phyloP scores from a whole-genome alignment of 1,140 invertebrate species.

The Prorops nasuta region DNA sequence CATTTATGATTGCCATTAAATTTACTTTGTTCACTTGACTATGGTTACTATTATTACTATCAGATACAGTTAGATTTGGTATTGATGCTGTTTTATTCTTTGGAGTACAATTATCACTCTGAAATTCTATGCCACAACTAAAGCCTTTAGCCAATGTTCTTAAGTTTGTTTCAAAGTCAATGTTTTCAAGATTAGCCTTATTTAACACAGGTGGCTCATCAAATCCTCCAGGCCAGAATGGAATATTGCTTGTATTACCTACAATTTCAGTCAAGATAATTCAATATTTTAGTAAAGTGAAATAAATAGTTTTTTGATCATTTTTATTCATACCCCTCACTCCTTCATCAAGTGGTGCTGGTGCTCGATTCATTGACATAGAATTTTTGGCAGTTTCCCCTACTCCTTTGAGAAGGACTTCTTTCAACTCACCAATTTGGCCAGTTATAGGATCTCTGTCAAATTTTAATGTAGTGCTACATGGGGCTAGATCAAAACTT shows the following conservation, averaged over 20 bases:
- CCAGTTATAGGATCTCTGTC: conserved; percentile 72
- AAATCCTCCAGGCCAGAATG: conserved; percentile 81
- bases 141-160: conserved; percentile 68
- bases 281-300: neutral
- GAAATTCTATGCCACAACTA: conserved; percentile 59
- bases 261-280: neutral
- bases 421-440: conserved; percentile 66
- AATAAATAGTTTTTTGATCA: neutral
- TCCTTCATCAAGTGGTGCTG: conserved; percentile 60
- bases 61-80: neutral
- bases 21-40: conserved; percentile 33
- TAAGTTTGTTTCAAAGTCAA: conserved; percentile 60
- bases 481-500: conserved; percentile 52
- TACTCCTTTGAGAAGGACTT: conserved; percentile 63
- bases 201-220: conserved; percentile 59
- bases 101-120: conserved; percentile 53
- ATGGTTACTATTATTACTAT: conserved; percentile 4
- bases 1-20: conserved; percentile 40
- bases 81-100: conserved; percentile 10
- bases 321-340: conserved; percentile 50
- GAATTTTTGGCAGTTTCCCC: conserved; percentile 73
- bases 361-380: conserved; percentile 69
- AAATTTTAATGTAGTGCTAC: conserved; percentile 60
- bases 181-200: conserved; percentile 26
- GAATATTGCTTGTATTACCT: conserved; percentile 71